Base-by-base conservation (phyloP, 2,888 invertebrate genomes). In the Metopia argyrocephala region DNA sequence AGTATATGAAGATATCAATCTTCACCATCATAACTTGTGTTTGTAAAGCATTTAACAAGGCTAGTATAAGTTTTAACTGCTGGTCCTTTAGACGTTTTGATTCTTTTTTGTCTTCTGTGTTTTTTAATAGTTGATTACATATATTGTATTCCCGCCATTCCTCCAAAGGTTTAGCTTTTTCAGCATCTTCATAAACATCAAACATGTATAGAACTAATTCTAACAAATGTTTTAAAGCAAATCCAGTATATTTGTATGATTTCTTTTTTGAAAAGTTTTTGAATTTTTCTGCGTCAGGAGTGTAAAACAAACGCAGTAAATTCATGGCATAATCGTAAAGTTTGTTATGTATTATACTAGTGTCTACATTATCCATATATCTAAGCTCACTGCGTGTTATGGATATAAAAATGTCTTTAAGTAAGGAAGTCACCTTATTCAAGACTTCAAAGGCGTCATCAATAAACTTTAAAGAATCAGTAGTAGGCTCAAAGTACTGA, bases 1-100 rank as follows among this genome's bases (percentile, higher is more conserved):
- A 89, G 61, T 86, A 84, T 78, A 89, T 85, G 61, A 88, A 89
- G 0, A 86, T 84, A 69, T 87, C 85, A 9, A 88, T 81, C 54
- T 86, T 86, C 0, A 89, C 85, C 31, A 85, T 68, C 85, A 86
- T 85, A 0, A 88, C 85, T 79, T 86, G 87, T 21, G 85, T 86
- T 68, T 89, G 87, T 28, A 89, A 73, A 0, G 87, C 84, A 79
- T 88, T 87, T 0, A 88, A 79, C 3, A 89, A 62, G 0, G 85
- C 85, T 15, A 70, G 82, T 18, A 88, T 86, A 1, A 89, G 84
- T 66, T 86, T 87, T 25, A 84, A 65, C 28, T 87, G 85, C 20
- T 84, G 83, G 5, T 88, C 86, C 5, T 82, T 82, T 7, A 85
- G 73, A 56, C 82, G 71, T 15, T 56, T 54, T 1, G 61, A 21